Percentiles rank a stretch among this genome's conserved stretches.
Evolutionary conservation across 2,888 invertebrate species (phyloP).

Genomic region (Synergus japonicus): DNA sequence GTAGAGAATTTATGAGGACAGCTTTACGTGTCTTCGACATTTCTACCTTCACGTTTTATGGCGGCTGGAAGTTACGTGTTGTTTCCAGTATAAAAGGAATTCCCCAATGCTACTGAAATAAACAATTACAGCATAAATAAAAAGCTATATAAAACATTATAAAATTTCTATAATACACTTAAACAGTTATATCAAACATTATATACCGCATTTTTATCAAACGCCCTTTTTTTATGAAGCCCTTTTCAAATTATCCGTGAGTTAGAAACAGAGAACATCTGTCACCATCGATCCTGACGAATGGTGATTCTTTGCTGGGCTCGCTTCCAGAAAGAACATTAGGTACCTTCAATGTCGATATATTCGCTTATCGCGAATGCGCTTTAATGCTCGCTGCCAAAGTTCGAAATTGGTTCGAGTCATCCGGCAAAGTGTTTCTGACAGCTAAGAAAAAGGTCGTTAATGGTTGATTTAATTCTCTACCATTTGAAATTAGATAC

Average conservation of each 20-base stretch:
- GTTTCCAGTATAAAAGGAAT: conserved; percentile 1
- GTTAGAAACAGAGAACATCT: background rate
- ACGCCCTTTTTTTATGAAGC: background rate
- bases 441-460: background rate
- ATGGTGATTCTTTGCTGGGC: conserved; percentile 52
- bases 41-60: conserved; percentile 53
- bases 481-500: background rate
- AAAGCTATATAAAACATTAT: background rate
- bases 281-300: conserved; percentile 46
- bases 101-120: background rate
- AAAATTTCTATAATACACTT: too few relatives aligned
- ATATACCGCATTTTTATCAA: background rate
- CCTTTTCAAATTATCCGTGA: background rate
- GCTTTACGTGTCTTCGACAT: conserved; percentile 54
- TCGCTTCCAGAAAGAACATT: conserved; percentile 52
- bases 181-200: too few relatives aligned
- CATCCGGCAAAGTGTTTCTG: conserved; percentile 12
- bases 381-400: conserved; percentile 31
- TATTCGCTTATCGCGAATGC: conserved; percentile 13
- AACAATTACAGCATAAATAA: background rate
- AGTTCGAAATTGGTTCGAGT: conserved; percentile 4
- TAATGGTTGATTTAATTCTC: background rate
- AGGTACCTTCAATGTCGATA: conserved; percentile 26
- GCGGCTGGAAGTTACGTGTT: background rate
- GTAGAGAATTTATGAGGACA: conserved; percentile 56